Base-by-base conservation (phyloP, 2,113 vertebrate genomes). In the Tachuris rubrigastra region DNA sequence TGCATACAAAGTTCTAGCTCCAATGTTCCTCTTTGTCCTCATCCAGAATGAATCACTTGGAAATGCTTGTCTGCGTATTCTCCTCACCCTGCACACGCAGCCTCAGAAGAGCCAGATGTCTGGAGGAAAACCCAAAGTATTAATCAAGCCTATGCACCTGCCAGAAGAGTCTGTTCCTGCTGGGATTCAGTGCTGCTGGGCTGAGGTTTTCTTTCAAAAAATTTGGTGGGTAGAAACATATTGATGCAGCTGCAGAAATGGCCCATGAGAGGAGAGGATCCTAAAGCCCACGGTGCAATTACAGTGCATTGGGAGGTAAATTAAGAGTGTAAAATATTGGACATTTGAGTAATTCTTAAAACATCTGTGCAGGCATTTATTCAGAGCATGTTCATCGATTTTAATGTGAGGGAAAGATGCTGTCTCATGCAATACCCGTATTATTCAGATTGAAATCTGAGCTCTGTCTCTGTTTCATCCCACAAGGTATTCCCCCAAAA, bases 401-500 rank as follows among this genome's bases (percentile, higher is more conserved):
- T 78, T 53, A 44, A 60, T 4, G 18, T 1, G 55, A 94, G 88
- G 90, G 79, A 90, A 96, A 97, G 80, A 72, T 95, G 93, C 96
- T 96, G 90, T 89, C 88, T 95, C 95, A 96, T 95, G 77, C 92
- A 72, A 90, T 73, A 44, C 60, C 66, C 13, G 1, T 59, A 41
- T 87, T 92, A 90, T 75, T 89, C 83, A 75, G 93, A 77, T n/a
- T 47, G 95, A 92, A 96, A 96, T 78, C 85, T 30, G 88, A 95
- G 92, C 31, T 2, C 71, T 92, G 87, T 59, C 63, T 47, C 62
- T 60, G n/a, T 62, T 71, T 28, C 83, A 94, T 88, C 88, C 93
- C 86, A 60, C 92, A 63, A 66, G 93, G 88, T 93, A 89, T 94
- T 96, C 62, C 93, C 77, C 65, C 30, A 80, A 59, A 90, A 93